A percentile compares a stretch with the other conserved stretches of the same genome.
Evolutionary conservation across 2,888 invertebrate genomes (phyloP).

Genomic region (Urechis unicinctus): DNA sequence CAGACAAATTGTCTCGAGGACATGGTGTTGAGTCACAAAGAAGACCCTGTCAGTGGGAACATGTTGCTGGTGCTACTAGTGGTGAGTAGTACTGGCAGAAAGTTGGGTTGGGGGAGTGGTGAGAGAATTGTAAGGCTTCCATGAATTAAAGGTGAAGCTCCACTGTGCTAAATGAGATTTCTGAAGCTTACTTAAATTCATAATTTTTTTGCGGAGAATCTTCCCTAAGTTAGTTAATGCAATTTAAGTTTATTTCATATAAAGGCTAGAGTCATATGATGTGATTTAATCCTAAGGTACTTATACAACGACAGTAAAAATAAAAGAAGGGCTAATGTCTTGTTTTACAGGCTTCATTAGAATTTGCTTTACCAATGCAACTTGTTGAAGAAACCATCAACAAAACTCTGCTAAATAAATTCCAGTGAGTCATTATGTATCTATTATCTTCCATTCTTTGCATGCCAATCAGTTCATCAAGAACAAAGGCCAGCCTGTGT

Average conservation of each 20-base stretch:
- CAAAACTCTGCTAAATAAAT: neutral
- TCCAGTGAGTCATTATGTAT: neutral
- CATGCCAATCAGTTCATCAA: conserved; percentile 14
- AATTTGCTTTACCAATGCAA: neutral
- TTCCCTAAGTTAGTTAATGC: too few species aligned
- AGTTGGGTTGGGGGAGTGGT: neutral
- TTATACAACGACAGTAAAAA: too few species aligned
- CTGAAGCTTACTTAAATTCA: too few species aligned
- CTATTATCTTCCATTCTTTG: neutral
- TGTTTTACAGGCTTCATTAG: neutral
- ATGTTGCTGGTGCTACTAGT: conserved; percentile 43
- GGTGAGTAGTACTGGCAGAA: conserved; percentile 24
- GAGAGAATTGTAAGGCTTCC: too few species aligned
- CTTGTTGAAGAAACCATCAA: neutral
- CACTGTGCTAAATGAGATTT: too few species aligned
- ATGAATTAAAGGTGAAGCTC: too few species aligned
- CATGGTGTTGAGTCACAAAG: conserved; percentile 26
- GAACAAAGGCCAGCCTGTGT: too few species aligned
- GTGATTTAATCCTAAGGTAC: too few species aligned
- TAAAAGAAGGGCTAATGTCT: too few species aligned
- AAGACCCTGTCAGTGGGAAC: conserved; percentile 38
- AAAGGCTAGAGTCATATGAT: too few species aligned
- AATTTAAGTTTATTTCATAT: too few species aligned
- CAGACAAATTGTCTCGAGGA: conserved; percentile 34
- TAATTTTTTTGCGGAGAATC: too few species aligned